A percentile compares a stretch with the other conserved stretches of the same genome.
Evolutionary conservation across 2,797 vertebrate genomes (phyloP).

Genomic region (Simalia tracyae): DNA sequence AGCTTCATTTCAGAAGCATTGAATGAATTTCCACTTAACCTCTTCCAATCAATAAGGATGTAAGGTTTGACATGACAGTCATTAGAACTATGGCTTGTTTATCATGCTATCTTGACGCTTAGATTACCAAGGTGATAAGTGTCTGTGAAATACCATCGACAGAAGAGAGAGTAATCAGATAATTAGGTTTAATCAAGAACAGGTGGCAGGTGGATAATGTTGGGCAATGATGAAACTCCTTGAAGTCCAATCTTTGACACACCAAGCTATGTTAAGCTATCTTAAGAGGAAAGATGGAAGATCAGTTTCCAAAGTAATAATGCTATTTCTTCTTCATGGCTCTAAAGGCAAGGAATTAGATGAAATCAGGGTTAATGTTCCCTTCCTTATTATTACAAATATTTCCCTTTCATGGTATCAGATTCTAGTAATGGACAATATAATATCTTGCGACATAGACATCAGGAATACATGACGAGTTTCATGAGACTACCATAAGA

Average conservation of each 20-base stretch:
- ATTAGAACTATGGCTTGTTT: background rate
- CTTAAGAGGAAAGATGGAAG: background rate
- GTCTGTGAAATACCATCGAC: conserved; percentile 6
- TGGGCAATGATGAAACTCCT: background rate
- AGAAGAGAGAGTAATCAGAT: background rate
- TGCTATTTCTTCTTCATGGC: background rate
- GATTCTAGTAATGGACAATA: background rate
- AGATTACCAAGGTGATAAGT: conserved; percentile 19
- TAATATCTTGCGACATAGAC: background rate
- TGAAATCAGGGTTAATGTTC: background rate
- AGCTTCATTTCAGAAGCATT: background rate
- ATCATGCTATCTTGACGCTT: background rate
- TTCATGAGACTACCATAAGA: background rate
- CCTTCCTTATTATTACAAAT: background rate
- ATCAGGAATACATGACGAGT: background rate
- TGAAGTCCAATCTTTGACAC: conserved; percentile 7
- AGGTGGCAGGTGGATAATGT: background rate
- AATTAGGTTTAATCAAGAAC: conserved; percentile 18
- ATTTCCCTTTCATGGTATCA: background rate
- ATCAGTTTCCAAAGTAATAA: background rate
- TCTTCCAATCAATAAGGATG: background rate
- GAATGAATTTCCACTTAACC: background rate
- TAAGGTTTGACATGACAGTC: conserved; percentile 5
- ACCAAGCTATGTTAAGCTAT: background rate
- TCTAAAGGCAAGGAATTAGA: background rate